These are phyloP conservation scores for Dorcus hopei DNA, from an alignment of 2,888 invertebrate genomes.

Conservation along the genomic window DNA sequence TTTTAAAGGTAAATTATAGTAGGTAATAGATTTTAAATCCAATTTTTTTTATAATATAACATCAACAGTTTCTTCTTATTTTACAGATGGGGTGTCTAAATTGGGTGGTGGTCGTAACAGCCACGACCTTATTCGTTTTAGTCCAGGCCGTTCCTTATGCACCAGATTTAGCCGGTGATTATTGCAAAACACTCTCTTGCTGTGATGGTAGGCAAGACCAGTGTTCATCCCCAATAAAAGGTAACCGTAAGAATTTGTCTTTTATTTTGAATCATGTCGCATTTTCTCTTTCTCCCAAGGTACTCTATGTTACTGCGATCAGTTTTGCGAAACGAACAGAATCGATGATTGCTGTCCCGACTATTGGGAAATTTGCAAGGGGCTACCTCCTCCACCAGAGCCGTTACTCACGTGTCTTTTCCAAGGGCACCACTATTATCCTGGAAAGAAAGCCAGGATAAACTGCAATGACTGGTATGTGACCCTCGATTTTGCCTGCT, in stretches of 20 bases:
- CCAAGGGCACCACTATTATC: constrained; percentile 52
- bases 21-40: no score
- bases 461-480: constrained; percentile 77
- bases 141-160: constrained; percentile 60
- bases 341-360: constrained; percentile 92
- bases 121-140: constrained; percentile 6
- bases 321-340: constrained; percentile 72
- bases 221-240: constrained; percentile 76
- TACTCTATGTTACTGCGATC: constrained; percentile 91
- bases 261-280: no score
- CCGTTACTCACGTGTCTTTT: constrained; percentile 51
- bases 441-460: constrained; percentile 53
- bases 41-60: no score
- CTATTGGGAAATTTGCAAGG: constrained; percentile 71
- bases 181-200: constrained; percentile 49
- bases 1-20: no score
- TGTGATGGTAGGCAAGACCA: constrained; percentile 74
- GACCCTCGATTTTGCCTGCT: background rate
- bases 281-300: constrained; percentile 47
- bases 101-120: constrained; percentile 8
- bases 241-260: constrained; percentile 44
- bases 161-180: constrained; percentile 39
- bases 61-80: constrained; percentile 3
- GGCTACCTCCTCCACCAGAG: constrained; percentile 38
- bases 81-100: constrained; percentile 21